Base-by-base conservation (phyloP, 2,888 invertebrate species). In the Catocala nupta region DNA sequence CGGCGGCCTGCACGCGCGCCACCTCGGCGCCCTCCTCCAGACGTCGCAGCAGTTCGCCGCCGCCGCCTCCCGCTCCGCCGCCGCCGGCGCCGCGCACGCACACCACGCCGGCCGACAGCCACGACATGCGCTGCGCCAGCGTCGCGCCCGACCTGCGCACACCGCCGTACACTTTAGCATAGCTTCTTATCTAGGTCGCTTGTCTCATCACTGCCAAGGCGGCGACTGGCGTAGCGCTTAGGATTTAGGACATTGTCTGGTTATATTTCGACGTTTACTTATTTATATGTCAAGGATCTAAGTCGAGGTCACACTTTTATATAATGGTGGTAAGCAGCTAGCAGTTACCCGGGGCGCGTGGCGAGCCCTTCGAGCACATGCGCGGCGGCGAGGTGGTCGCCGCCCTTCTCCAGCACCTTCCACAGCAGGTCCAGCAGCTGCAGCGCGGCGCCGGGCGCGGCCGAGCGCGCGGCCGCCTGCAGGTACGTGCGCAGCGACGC, bases 21-120 rank as follows among this genome's bases (percentile, higher is more conserved):
- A 99, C 98, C 93, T 99, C 99, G 85, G 97, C 96, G 89, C 98
- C 98, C 90, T 99, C 99, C 90, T 99, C 98, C 55, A 99, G 91
- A 81, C 98, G 98, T 75, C 98, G 96, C 61, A 98, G 93, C 82
- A 98, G 66, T 91, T 94, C 75, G 96, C 98, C 82, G 96, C 95
- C 80, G 16, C 59, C 59, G 10, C 95, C 95, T 82, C 67, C 81
- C 84, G 76, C 84, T 75, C 79, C 50, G 96, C 96, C 97, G 39
- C 81, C 90, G 51, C 90, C 96, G 77, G 97, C 97, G 78, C 98
- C 98, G 63, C 99, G 96, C 96, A 99, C 97, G 89, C 99, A 99
- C 95, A 99, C 97, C 68, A 99, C 97, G 44, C 99, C 99, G 76
- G 98, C 96, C 0, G 98, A 98, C 81, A 99, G 93, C 94, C 99